Base-by-base conservation (phyloP, 2,797 vertebrate genomes). In the Menidia menidia region DNA sequence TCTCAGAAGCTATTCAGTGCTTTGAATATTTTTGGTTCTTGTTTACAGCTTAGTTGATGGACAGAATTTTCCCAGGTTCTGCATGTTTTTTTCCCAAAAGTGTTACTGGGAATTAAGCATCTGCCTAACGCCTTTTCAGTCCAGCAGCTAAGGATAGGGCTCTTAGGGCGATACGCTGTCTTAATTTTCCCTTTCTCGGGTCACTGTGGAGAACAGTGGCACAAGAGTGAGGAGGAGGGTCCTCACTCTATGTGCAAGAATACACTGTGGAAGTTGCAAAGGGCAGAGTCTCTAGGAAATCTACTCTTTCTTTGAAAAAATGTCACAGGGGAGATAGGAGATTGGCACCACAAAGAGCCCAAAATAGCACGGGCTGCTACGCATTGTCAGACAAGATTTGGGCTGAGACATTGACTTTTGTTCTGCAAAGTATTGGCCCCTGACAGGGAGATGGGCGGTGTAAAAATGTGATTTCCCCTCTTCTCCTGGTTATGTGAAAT, bases 261-360 rank as follows among this genome's bases (percentile, higher is more conserved):
- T 96, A 96, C 95, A 91, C 95, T 93, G 86, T 97, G 96, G 96
- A 98, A 97, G 96, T 97, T 96, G 96, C 96, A 97, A 96, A 95
- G 95, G 95, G 96, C 96, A 95, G 95, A 97, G 97, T 98, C 96
- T 97, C 96, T 96, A 98, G 97, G 97, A 99, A 99, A 99, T 98
- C 95, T 95, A 96, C 95, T 96, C 96, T 97, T 95, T 97, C 97
- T 98, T 98, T 97, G 95, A 96, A 97, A 97, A 98, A 97, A 97
- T 97, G 97, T 99, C 97, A 97, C 94, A 93, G 96, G 95, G 94
- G 93, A 96, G 96, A 96, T 96, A 96, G 94, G 93, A 99, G 98
- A 99, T 98, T 99, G 97, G 96, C 97, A 99, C 93, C 96, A 99
- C 96, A 99, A 98, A 98, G 96, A 95, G 92, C 85, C 94, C 91